phyloP scores from a whole-genome alignment of 1,140 invertebrate species.

The Lasioglossum baleicum region DNA sequence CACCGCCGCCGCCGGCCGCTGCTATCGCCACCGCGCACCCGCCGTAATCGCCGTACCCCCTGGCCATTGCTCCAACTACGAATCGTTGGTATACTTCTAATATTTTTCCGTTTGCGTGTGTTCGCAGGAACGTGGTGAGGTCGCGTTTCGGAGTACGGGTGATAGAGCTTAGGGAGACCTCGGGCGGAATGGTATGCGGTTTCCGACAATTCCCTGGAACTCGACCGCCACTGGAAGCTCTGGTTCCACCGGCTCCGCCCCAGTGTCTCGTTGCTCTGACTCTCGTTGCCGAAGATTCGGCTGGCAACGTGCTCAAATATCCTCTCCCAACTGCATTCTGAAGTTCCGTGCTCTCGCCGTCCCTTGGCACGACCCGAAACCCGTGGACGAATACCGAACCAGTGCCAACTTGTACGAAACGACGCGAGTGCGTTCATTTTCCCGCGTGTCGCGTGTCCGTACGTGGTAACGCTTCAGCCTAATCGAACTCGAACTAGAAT shows the following conservation, averaged over 20 bases:
- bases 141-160: slow-evolving; percentile 81
- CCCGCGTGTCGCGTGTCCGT: neutral
- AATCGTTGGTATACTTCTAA: neutral
- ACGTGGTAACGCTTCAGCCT: neutral
- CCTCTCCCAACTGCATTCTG: slow-evolving; percentile 76
- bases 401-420: slow-evolving; percentile 1
- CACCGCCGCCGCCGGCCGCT: too few species aligned
- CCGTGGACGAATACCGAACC: neutral
- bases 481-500: neutral
- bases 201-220: slow-evolving; percentile 75
- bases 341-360: neutral
- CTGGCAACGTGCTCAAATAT: slow-evolving; percentile 78
- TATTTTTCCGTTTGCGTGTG: neutral
- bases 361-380: neutral
- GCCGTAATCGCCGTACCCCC: neutral
- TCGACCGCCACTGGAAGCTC: slow-evolving; percentile 72
- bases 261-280: slow-evolving; percentile 69
- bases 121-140: slow-evolving; percentile 79
- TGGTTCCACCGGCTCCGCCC: slow-evolving; percentile 71
- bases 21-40: too few species aligned
- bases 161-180: slow-evolving; percentile 81
- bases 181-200: slow-evolving; percentile 74
- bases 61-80: neutral
- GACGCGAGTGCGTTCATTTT: neutral
- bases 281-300: slow-evolving; percentile 77